phyloP scores from a whole-genome alignment of 30 jellyfish, hydroid and myxozoan species.

The Aurelia sp. region DNA sequence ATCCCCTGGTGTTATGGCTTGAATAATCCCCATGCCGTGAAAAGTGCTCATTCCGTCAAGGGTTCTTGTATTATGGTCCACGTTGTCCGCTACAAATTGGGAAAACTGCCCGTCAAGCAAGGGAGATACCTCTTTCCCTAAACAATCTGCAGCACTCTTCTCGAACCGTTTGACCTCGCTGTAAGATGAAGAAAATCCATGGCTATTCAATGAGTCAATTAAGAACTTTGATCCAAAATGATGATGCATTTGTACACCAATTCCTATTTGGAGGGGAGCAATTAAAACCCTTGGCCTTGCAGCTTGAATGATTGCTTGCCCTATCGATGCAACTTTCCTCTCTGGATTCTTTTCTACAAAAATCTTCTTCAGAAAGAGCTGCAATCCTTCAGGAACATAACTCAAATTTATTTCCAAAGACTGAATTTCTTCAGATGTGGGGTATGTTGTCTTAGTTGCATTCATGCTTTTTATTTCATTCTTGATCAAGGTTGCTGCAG shows the following conservation, averaged over 20 bases:
- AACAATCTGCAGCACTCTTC: constrained; percentile 15
- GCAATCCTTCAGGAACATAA: background rate
- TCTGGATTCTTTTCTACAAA: constrained; percentile 1
- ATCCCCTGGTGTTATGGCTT: constrained; percentile 16
- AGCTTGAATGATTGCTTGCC: constrained; percentile 57
- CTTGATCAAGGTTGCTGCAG: constrained; percentile 39
- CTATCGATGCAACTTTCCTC: constrained; percentile 25
- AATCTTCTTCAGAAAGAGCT: constrained; percentile 9
- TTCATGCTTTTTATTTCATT: constrained; percentile 26
- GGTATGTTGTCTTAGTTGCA: constrained; percentile 12
- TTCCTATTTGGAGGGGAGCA: constrained; percentile 30
- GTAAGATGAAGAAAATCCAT: constrained; percentile 61
- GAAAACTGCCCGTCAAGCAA: constrained; percentile 39
- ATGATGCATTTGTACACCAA: constrained; percentile 22
- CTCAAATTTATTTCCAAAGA: background rate
- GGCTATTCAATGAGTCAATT: constrained; percentile 18
- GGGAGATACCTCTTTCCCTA: constrained; percentile 15
- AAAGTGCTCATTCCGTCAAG: constrained; percentile 58
- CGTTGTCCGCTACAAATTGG: constrained; percentile 65
- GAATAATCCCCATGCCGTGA: constrained; percentile 71
- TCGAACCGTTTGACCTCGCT: constrained; percentile 38
- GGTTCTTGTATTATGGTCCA: constrained; percentile 61
- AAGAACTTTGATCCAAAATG: constrained; percentile 43
- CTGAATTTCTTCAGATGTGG: constrained; percentile 5
- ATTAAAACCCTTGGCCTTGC: constrained; percentile 27